phyloP scores from a whole-genome alignment of 2,888 invertebrate genomes.

The Leptopilina myrica region DNA sequence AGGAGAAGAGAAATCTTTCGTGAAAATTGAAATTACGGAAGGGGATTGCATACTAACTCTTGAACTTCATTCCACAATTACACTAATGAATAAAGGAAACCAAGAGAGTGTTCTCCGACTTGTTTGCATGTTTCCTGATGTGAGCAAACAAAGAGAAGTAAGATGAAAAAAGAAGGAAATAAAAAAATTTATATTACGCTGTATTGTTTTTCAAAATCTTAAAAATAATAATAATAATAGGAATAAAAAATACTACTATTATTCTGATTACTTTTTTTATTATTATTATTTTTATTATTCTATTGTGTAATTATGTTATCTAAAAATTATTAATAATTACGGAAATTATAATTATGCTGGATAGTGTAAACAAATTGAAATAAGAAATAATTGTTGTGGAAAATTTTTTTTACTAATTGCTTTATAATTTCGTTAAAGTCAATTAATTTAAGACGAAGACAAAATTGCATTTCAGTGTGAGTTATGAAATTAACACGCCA shows the following conservation, averaged over 20 bases:
- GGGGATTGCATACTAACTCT: slow-evolving; percentile 12
- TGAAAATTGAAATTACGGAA: slow-evolving; percentile 6
- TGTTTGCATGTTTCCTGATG: slow-evolving; percentile 10
- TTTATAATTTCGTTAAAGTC: slow-evolving; percentile 10
- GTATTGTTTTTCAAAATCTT: not conserved
- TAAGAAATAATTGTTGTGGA: not conserved
- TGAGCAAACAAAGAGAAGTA: not conserved
- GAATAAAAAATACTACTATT: too few species aligned
- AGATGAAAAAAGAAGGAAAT: not conserved
- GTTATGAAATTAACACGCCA: slow-evolving; percentile 20
- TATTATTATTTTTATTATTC: not conserved
- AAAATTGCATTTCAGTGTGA: slow-evolving; percentile 11
- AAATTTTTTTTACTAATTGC: not conserved
- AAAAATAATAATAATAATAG: not conserved
- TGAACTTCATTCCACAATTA: slow-evolving; percentile 18
- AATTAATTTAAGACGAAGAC: slow-evolving; percentile 9
- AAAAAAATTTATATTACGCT: not conserved
- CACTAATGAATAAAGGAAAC: slow-evolving; percentile 21
- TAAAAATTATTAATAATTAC: not conserved
- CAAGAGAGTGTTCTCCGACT: slow-evolving; percentile 10
- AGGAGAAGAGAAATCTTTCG: slow-evolving; percentile 3
- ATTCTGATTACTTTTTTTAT: too few species aligned
- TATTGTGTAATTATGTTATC: not conserved
- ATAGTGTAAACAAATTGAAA: too few species aligned
- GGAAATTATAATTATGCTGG: not conserved